phyloP scores from a whole-genome alignment of 2,797 vertebrate species.

The Urocyon cinereoargenteus region DNA sequence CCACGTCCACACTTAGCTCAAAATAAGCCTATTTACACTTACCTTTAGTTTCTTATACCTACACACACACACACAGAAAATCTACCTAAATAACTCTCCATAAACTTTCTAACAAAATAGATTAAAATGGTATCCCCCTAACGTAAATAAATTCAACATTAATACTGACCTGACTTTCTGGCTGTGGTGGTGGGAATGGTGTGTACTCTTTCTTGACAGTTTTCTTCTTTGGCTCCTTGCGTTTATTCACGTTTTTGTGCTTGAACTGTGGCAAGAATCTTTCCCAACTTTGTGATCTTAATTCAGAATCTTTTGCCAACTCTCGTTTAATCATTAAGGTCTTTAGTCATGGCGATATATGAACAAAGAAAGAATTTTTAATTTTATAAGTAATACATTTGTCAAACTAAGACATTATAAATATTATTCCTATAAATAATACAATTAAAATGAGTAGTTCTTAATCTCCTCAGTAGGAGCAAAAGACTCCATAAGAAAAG shows the following conservation, averaged over 20 bases:
- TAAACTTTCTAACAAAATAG: not conserved
- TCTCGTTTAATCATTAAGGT: slow-evolving; percentile 99
- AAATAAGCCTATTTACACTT: not conserved
- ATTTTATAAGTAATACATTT: slow-evolving; percentile 51
- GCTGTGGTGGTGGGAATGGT: slow-evolving; percentile 96
- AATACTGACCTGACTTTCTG: slow-evolving; percentile 94
- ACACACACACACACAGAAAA: not conserved
- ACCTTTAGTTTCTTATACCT: not conserved
- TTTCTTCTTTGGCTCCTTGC: slow-evolving; percentile 96
- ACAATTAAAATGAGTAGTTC: not conserved
- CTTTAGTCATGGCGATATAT: slow-evolving; percentile 84
- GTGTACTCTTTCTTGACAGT: slow-evolving; percentile 96
- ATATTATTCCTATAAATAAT: slow-evolving; percentile 31
- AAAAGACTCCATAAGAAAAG: slow-evolving; percentile 3
- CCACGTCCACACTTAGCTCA: not conserved
- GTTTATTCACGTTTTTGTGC: slow-evolving; percentile 95
- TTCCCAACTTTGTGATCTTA: slow-evolving; percentile 95
- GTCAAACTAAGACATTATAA: slow-evolving; percentile 37
- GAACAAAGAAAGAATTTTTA: slow-evolving; percentile 73
- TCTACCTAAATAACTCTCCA: not conserved
- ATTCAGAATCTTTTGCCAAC: slow-evolving; percentile 94
- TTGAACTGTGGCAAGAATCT: slow-evolving; percentile 97
- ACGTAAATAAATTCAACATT: not conserved
- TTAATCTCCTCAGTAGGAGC: not conserved
- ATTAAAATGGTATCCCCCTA: not conserved